Evolutionary conservation across 2,888 invertebrate species (phyloP).

Genomic region (Muschampia plurimacula): DNA sequence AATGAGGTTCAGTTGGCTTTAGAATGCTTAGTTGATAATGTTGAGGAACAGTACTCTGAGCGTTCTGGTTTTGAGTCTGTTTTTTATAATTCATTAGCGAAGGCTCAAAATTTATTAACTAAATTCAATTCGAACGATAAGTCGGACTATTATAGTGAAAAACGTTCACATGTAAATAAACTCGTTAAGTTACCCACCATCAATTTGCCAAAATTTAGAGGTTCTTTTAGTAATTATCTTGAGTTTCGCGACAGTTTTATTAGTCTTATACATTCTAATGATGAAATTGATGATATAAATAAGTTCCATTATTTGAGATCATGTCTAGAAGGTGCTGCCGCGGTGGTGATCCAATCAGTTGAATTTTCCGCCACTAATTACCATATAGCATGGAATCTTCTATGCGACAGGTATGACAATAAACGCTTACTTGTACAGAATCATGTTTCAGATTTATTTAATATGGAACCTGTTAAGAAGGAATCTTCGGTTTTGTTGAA

Average conservation of each 20-base stretch:
- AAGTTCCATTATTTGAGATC: slow-evolving; percentile 3
- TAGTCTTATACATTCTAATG: background rate
- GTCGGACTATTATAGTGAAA: too few species aligned
- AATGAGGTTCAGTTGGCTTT: too few species aligned
- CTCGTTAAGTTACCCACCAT: background rate
- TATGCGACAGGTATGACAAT: slow-evolving; percentile 1
- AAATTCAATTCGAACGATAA: too few species aligned
- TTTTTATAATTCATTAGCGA: too few species aligned
- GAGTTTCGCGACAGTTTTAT: too few species aligned
- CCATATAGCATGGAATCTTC: background rate
- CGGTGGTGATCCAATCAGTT: background rate
- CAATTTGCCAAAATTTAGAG: background rate
- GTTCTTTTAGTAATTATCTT: too few species aligned
- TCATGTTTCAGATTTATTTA: slow-evolving; percentile 7
- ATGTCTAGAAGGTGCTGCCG: background rate
- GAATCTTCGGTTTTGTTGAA: slow-evolving; percentile 10
- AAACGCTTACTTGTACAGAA: slow-evolving; percentile 3
- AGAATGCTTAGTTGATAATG: too few species aligned
- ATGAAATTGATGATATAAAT: background rate
- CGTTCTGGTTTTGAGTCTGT: too few species aligned
- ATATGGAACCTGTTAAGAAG: background rate
- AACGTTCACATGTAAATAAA: too few species aligned
- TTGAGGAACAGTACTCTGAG: too few species aligned
- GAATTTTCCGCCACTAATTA: background rate
- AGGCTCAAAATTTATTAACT: too few species aligned